These are phyloP conservation scores for Hycleus cichorii DNA, from an alignment of 1,140 invertebrate genomes.

Conservation along the genomic window DNA sequence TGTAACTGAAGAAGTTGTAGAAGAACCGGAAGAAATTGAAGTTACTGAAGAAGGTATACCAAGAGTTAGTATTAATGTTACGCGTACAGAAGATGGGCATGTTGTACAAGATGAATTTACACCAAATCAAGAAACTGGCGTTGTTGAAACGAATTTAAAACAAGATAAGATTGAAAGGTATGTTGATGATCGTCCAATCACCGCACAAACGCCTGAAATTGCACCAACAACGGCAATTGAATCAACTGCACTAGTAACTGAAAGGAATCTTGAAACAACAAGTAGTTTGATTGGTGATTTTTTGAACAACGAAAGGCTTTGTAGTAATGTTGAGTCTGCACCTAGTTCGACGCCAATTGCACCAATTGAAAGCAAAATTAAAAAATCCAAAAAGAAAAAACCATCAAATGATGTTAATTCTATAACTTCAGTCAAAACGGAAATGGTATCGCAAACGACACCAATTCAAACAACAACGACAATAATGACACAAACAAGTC, in stretches of 20 bases:
- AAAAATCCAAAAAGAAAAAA: conserved; percentile 1
- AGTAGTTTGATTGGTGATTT: conserved; percentile 16
- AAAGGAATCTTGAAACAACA: background rate
- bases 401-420: background rate
- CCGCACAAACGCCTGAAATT: background rate
- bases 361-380: conserved; percentile 22
- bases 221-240: too few relatives aligned
- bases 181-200: background rate
- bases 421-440: background rate
- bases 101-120: conserved; percentile 37
- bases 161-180: conserved; percentile 16
- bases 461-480: background rate
- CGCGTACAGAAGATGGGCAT: conserved; percentile 49
- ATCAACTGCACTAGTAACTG: background rate
- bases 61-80: conserved; percentile 65
- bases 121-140: conserved; percentile 11
- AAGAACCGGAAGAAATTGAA: conserved; percentile 75
- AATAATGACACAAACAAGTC: background rate
- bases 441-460: background rate
- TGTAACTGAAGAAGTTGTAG: conserved; percentile 70
- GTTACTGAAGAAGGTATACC: conserved; percentile 66
- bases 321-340: conserved; percentile 31
- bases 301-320: conserved; percentile 27
- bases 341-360: conserved; percentile 23
- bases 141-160: conserved; percentile 18